Conservation (phyloP, 2,888 invertebrate species). For the Ceriagrion tenellum region DNA sequence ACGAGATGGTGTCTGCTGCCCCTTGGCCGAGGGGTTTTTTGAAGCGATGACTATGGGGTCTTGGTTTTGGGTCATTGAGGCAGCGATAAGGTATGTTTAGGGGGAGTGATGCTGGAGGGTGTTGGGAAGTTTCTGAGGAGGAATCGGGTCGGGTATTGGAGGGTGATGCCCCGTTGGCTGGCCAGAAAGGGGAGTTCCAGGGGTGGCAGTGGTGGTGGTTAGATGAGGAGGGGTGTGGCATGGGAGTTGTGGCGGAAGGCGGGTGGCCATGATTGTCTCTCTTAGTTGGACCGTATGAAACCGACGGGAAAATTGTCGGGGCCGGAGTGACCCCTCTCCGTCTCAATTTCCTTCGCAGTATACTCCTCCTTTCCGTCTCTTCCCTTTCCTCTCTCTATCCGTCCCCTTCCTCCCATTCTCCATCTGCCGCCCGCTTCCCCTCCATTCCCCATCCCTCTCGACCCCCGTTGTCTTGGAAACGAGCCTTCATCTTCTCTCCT, state of each 20-base stretch:
- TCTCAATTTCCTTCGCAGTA: not conserved
- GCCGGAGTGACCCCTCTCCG: not conserved
- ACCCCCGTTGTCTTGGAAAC: not conserved
- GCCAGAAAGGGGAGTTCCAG: not conserved
- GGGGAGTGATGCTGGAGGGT: not conserved
- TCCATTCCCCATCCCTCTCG: not conserved
- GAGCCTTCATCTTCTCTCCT: conserved; percentile 13
- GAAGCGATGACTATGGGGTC: conserved; percentile 1
- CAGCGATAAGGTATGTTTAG: not conserved
- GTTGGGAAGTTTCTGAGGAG: not conserved
- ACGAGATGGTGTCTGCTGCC: not conserved
- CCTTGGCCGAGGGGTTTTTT: not conserved
- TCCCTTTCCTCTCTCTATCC: not conserved
- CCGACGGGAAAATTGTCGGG: conserved; percentile 55
- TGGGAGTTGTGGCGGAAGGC: not conserved
- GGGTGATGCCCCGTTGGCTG: no score
- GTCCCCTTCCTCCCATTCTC: no score
- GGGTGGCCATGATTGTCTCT: conserved; percentile 28
- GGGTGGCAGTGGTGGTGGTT: not conserved
- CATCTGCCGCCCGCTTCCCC: not conserved
- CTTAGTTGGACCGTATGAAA: conserved; percentile 55
- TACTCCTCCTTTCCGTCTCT: no score
- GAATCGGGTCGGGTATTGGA: no score
- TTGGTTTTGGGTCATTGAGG: conserved; percentile 48
- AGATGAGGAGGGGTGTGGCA: not conserved